Percentiles rank a stretch among this genome's conserved stretches.
These are phyloP conservation scores for Salvator merianae DNA, from an alignment of 2,113 vertebrate genomes.

Conservation along the genomic window DNA sequence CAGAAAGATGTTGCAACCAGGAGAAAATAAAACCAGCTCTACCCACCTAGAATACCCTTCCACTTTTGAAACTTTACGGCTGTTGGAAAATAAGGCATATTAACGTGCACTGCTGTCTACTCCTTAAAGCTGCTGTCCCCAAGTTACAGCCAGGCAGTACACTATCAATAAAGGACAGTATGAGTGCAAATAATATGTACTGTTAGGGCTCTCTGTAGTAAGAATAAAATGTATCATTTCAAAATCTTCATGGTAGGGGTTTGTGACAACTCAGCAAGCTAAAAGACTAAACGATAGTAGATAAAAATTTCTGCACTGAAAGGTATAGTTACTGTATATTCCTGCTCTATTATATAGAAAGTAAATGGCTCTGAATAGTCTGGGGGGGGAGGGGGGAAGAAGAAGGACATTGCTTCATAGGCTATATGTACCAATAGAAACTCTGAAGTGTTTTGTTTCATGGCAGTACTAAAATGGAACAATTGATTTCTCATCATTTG, in stretches of 20 bases:
- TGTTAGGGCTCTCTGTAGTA: slow-evolving; percentile 57
- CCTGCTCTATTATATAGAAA: slow-evolving; percentile 39
- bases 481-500: neutral
- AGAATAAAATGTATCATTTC: slow-evolving; percentile 64
- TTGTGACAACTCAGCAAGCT: slow-evolving; percentile 52
- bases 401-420: slow-evolving; percentile 22
- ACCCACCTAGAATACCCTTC: neutral
- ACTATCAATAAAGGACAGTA: slow-evolving; percentile 63
- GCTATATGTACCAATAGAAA: neutral
- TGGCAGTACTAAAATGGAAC: neutral
- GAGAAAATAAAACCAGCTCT: neutral
- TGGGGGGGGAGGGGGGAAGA: no score
- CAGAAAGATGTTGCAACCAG: neutral
- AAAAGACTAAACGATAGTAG: slow-evolving; percentile 37
- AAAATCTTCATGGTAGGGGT: slow-evolving; percentile 45
- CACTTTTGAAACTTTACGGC: slow-evolving; percentile 43
- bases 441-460: neutral
- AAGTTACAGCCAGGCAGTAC: slow-evolving; percentile 53
- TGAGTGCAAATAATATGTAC: slow-evolving; percentile 63
- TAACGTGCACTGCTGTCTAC: slow-evolving; percentile 59
- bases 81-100: slow-evolving; percentile 47
- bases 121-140: slow-evolving; percentile 44
- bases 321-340: slow-evolving; percentile 38
- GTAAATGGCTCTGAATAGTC: slow-evolving; percentile 22
- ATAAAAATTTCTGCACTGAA: slow-evolving; percentile 42